Percentiles rank a stretch among this genome's conserved stretches.
phyloP scores from a whole-genome alignment of 2,888 invertebrate genomes.

The Aphrophora alni region DNA sequence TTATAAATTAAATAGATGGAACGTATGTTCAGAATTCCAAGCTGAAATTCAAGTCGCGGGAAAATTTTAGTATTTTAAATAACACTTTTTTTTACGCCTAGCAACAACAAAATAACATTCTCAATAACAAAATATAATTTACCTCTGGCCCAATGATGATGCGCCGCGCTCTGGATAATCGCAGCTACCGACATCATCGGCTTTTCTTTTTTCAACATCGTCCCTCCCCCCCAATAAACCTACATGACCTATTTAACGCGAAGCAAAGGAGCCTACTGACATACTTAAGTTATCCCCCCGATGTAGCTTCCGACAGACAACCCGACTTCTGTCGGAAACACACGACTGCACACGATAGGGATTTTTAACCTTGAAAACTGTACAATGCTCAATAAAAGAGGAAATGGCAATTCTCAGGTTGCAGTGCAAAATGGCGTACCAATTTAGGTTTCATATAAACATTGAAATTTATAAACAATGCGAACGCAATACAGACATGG shows the following conservation, averaged over 20 bases:
- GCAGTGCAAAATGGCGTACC: too few relatives aligned
- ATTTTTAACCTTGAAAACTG: not conserved
- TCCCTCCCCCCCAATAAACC: conserved; percentile 11
- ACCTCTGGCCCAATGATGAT: conserved; percentile 63
- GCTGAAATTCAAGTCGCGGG: too few relatives aligned
- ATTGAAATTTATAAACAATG: too few relatives aligned
- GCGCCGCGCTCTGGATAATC: conserved; percentile 72
- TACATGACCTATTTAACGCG: conserved; percentile 6
- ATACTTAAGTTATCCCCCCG: not conserved
- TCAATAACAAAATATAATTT: too few relatives aligned
- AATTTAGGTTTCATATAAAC: too few relatives aligned
- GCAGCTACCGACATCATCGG: conserved; percentile 87
- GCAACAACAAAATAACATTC: too few relatives aligned
- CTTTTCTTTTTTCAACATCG: conserved; percentile 84
- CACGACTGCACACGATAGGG: not conserved
- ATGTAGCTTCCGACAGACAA: not conserved
- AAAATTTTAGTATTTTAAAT: too few relatives aligned
- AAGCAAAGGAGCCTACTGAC: not conserved
- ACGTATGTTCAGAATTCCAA: too few relatives aligned
- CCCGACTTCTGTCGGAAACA: not conserved
- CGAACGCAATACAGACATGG: too few relatives aligned
- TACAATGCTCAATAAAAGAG: not conserved
- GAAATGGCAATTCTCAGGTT: not conserved
- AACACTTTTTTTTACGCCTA: too few relatives aligned
- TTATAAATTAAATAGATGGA: too few relatives aligned